phyloP scores from a whole-genome alignment of 2,888 invertebrate genomes.

The Onchidella celtica region DNA sequence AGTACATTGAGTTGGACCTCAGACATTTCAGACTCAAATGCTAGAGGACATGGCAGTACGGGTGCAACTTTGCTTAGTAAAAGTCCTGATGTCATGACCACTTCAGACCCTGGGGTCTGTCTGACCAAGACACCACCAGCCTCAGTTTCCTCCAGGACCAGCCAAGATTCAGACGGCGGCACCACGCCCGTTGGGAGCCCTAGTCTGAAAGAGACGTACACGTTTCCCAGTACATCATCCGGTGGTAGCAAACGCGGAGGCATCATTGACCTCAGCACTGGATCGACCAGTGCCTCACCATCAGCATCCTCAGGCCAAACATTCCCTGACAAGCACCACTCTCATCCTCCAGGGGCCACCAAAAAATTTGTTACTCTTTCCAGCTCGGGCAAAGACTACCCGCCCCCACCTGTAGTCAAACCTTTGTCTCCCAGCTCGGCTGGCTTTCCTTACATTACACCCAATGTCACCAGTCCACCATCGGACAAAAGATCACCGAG shows the following conservation, averaged over 20 bases:
- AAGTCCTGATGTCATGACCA: conserved; percentile 38
- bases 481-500: neutral
- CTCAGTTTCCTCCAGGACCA: neutral
- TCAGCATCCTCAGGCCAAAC: conserved; percentile 1
- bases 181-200: neutral
- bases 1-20: conserved; percentile 65
- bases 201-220: neutral
- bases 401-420: conserved; percentile 26
- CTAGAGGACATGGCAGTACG: neutral
- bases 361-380: conserved; percentile 41
- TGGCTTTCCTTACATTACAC: conserved; percentile 31
- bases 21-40: conserved; percentile 54
- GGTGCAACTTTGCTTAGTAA: neutral
- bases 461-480: neutral
- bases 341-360: conserved; percentile 15
- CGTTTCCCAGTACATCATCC: neutral
- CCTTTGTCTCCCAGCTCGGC: conserved; percentile 9
- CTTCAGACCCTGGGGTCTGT: conserved; percentile 29
- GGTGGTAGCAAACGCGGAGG: conserved; percentile 33
- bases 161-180: neutral
- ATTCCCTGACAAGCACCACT: conserved; percentile 33
- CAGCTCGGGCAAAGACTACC: conserved; percentile 12
- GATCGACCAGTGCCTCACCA: neutral
- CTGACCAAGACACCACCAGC: neutral
- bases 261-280: conserved; percentile 28